Evolutionary conservation across 2,113 vertebrate species (phyloP).

Genomic region (Brienomyrus longianalis): DNA sequence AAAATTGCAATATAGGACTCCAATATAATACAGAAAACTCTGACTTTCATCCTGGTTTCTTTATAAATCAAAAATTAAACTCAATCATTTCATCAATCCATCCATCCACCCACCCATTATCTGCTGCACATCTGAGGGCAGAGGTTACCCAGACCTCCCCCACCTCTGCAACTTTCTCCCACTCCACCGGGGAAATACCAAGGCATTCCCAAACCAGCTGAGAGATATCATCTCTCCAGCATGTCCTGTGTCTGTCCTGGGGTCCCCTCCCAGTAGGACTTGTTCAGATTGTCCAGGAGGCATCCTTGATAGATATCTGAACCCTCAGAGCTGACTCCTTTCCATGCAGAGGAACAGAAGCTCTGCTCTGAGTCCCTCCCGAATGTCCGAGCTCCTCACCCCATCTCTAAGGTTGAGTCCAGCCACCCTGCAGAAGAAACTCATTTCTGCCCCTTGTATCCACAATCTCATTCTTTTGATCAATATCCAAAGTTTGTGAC

Average conservation of each 20-base stretch:
- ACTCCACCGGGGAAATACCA: neutral
- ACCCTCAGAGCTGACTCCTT: neutral
- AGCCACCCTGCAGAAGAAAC: neutral
- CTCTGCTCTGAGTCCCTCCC: neutral
- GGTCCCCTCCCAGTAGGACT: neutral
- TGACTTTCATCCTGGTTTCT: neutral
- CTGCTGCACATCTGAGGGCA: neutral
- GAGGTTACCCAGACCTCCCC: neutral
- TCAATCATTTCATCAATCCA: neutral
- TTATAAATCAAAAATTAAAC: neutral
- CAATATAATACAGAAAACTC: neutral
- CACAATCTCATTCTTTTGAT: neutral
- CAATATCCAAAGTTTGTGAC: neutral
- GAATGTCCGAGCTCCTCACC: neutral
- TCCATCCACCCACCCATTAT: neutral
- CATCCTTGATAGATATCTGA: neutral
- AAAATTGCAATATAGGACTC: neutral
- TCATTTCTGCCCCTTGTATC: neutral
- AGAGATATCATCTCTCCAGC: neutral
- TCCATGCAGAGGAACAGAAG: neutral
- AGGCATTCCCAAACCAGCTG: neutral
- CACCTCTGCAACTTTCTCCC: neutral
- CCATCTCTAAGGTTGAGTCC: neutral
- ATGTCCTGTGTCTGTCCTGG: neutral
- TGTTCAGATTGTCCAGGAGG: neutral